phyloP scores from a whole-genome alignment of 1,140 invertebrate species.

The Chrysoperla carnea region DNA sequence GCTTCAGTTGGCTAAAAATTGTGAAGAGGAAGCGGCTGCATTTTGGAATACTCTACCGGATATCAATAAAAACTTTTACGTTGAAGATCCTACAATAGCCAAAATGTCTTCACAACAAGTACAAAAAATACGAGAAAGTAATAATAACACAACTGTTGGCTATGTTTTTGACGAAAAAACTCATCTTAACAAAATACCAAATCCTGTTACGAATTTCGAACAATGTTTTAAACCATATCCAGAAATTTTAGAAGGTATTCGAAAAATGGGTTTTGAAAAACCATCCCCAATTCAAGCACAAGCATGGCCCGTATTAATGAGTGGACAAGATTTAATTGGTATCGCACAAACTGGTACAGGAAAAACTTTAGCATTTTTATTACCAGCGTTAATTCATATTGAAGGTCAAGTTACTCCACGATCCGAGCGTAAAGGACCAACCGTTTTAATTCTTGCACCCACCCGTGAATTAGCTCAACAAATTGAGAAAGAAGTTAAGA shows the following conservation, averaged over 20 bases:
- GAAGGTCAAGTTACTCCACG: slow-evolving; percentile 55
- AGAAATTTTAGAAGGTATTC: slow-evolving; percentile 66
- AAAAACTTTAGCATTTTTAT: slow-evolving; percentile 77
- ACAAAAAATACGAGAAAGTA: slow-evolving; percentile 32
- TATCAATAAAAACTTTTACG: slow-evolving; percentile 70
- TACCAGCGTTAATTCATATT: slow-evolving; percentile 82
- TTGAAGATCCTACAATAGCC: slow-evolving; percentile 52
- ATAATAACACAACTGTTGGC: slow-evolving; percentile 45
- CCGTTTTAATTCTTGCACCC: slow-evolving; percentile 72
- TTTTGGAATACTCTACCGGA: slow-evolving; percentile 42
- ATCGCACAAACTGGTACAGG: slow-evolving; percentile 88
- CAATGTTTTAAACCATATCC: slow-evolving; percentile 71
- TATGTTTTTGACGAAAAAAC: slow-evolving; percentile 25
- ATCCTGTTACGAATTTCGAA: slow-evolving; percentile 68
- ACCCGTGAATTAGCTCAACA: slow-evolving; percentile 82
- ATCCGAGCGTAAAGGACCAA: slow-evolving; percentile 54
- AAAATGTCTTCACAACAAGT: slow-evolving; percentile 44
- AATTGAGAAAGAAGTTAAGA: slow-evolving; percentile 75
- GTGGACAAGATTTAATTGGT: slow-evolving; percentile 77
- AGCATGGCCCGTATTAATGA: slow-evolving; percentile 74
- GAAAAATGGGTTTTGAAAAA: slow-evolving; percentile 58
- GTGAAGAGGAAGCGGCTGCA: slow-evolving; percentile 26
- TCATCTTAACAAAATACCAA: slow-evolving; percentile 41
- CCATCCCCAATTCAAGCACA: slow-evolving; percentile 87
- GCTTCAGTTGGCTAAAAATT: slow-evolving; percentile 15